Conservation (phyloP, 2,113 vertebrate genomes). For the Prochilodus magdalenae region DNA sequence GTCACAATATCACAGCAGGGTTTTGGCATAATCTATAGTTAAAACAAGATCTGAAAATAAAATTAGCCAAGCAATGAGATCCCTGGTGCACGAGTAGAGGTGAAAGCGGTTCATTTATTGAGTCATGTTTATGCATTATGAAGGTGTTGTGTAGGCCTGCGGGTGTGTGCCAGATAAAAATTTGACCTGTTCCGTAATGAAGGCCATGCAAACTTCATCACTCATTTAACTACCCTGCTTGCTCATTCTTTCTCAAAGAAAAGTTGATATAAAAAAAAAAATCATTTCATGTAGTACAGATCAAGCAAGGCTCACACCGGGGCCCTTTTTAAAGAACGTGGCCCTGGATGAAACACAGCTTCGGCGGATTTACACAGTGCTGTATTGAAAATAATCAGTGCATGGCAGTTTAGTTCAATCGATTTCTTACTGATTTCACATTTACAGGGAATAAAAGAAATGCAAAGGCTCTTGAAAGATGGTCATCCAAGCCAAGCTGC, state of each 20-base stretch:
- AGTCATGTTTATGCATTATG: constrained; percentile 18
- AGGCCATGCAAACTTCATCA: neutral
- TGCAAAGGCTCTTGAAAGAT: neutral
- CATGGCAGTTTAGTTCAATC: neutral
- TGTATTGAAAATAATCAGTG: constrained; percentile 4
- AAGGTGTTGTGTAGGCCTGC: constrained; percentile 22
- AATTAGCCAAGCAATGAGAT: constrained; percentile 13
- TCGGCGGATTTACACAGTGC: neutral
- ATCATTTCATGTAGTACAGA: neutral
- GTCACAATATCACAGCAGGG: neutral
- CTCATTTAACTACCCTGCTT: constrained; percentile 8
- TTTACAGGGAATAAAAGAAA: neutral
- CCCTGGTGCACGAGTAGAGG: constrained; percentile 9
- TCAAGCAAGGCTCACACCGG: neutral
- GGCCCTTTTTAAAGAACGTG: neutral
- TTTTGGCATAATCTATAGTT: neutral
- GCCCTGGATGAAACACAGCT: neutral
- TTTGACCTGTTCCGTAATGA: constrained; percentile 10
- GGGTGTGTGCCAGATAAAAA: neutral
- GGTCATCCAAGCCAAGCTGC: neutral
- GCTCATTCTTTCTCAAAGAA: neutral
- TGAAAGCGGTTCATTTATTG: constrained; percentile 34
- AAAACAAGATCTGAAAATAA: constrained; percentile 20
- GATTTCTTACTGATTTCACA: neutral
- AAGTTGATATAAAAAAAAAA: neutral